Evolutionary conservation across 2,797 vertebrate species (phyloP), one percentile per base, ranked within the genome.

Genomic region (Acanthiza pusilla): DNA sequence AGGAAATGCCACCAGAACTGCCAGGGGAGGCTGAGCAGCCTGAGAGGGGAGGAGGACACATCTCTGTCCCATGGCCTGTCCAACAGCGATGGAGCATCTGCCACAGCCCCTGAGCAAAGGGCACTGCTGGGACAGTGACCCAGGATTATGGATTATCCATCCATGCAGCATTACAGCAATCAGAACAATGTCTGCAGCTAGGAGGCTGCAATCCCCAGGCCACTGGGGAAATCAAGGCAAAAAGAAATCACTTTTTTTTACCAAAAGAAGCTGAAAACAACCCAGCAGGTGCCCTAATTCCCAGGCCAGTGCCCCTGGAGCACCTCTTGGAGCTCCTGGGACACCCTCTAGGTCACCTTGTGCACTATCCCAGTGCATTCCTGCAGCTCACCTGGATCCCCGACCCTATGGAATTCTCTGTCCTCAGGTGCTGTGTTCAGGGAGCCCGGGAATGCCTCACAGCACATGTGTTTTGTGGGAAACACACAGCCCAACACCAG

Each of bases 391-490:
- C 29, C 51, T 53, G 55, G 53, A 18, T 18, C 45, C 26, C 29
- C 29, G 60, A 0, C 9, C 40, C 48, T 1, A 1, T 7, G 63
- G 53, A 57, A 42, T 32, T 42, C 36, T 32, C 32, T 17, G 17
- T 58, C 57, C 45, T 36, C 43, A 65, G 78, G 38, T 61, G 75
- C 89, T 63, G 22, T 1, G 14, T 20, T 34, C 65, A 61, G 57
- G 32, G 16, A 85, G 16, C 16, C 20, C 0, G 1, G 68, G 7
- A 36, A 9, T 25, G 62, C 82, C 77, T 47, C 7, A 10, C 7
- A 81, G 66, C 40, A 72, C 7, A 9, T 14, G 58, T 36, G 54
- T 42, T 92, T 16, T 45, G 48, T 10, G 50, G 50, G 34, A 67
- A 83, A 77, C 11, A 83, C 78, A 26, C 27, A 27, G 32, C 43